Conservation (phyloP, 2,113 vertebrate genomes). For the Dicentrarchus labrax region DNA sequence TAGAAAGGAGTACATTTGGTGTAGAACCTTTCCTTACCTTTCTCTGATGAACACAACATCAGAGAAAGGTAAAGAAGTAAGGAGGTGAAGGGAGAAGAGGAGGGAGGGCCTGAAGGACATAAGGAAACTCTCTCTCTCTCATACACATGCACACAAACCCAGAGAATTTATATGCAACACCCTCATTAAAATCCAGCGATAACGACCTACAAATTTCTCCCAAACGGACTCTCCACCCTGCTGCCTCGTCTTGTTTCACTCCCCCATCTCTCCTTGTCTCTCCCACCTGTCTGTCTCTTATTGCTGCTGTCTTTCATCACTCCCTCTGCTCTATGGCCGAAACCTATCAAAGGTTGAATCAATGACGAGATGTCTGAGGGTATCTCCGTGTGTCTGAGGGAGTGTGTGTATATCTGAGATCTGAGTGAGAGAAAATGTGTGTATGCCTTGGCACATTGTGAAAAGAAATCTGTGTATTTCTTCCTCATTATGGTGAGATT, state of each 20-base stretch:
- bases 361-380: conserved; percentile 54
- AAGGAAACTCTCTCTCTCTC: too few species aligned
- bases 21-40: not conserved
- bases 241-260: conserved; percentile 58
- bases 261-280: conserved; percentile 42
- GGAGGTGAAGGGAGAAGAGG: not conserved
- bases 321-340: conserved; percentile 57
- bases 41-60: too few species aligned
- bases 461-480: conserved; percentile 36
- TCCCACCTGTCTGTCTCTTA: conserved; percentile 74
- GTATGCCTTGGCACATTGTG: conserved; percentile 7
- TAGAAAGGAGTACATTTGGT: not conserved
- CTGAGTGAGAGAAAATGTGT: conserved; percentile 12
- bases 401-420: conserved; percentile 22
- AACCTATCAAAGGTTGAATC: conserved; percentile 73
- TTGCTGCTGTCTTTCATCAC: conserved; percentile 81
- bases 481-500: conserved; percentile 52
- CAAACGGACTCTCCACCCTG: conserved; percentile 60
- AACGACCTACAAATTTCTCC: conserved; percentile 70
- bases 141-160: conserved; percentile 7
- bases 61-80: not conserved
- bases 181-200: conserved; percentile 65
- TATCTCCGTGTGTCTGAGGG: conserved; percentile 25
- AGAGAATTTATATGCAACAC: conserved; percentile 51
- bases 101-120: not conserved